These are phyloP conservation scores for Hirtodrosophila confusa DNA, from an alignment of 2,888 invertebrate genomes.

Conservation along the genomic window DNA sequence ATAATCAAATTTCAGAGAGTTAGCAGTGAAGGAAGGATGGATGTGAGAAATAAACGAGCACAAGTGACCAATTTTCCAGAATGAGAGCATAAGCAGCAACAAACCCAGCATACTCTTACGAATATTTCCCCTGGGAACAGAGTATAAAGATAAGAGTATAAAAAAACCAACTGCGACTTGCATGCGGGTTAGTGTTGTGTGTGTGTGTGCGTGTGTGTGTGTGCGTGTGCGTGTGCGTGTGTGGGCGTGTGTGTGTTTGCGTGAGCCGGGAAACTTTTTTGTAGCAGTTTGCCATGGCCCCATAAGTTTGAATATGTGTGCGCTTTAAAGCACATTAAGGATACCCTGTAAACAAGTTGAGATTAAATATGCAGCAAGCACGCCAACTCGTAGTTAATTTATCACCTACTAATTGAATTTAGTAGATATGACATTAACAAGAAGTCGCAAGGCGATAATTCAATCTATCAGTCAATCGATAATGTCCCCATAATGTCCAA, in stretches of 20 bases:
- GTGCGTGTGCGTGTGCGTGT: constrained; percentile 1
- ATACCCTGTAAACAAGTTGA: constrained; percentile 39
- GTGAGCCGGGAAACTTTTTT: constrained; percentile 30
- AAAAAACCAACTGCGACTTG: constrained; percentile 51
- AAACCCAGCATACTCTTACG: too few relatives aligned
- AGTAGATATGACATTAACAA: too few relatives aligned
- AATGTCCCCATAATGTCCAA: too few relatives aligned
- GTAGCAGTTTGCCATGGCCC: constrained; percentile 25
- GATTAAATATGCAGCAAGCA: constrained; percentile 20
- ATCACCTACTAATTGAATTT: too few relatives aligned
- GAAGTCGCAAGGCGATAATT: too few relatives aligned
- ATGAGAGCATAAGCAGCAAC: too few relatives aligned
- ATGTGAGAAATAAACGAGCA: too few relatives aligned
- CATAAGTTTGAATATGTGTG: constrained; percentile 11
- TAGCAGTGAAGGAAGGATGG: too few relatives aligned
- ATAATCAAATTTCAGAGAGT: too few relatives aligned
- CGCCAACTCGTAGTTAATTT: constrained; percentile 14
- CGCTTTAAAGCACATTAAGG: constrained; percentile 32
- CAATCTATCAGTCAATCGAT: too few relatives aligned
- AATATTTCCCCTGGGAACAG: too few relatives aligned
- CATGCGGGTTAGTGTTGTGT: constrained; percentile 53
- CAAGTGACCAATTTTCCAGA: too few relatives aligned
- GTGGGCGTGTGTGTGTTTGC: constrained; percentile 8
- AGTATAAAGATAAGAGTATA: constrained; percentile 20
- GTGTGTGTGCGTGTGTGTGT: constrained; percentile 7